phyloP scores from a whole-genome alignment of 2,888 invertebrate species.

The Lucinisca nassula region DNA sequence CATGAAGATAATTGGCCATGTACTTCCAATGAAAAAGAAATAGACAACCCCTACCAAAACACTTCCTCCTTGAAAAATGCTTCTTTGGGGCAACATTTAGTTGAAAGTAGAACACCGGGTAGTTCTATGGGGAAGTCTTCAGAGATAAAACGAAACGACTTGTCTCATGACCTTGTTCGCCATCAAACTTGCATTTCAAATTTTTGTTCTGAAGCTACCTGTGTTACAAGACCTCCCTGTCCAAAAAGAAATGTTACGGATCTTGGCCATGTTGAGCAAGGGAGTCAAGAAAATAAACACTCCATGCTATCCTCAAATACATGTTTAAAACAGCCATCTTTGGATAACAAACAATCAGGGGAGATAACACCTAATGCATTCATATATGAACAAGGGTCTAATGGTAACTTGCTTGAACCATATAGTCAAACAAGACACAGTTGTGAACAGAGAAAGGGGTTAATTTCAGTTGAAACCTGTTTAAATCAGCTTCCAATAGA shows the following conservation, averaged over 20 bases:
- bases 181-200: neutral
- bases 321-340: neutral
- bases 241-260: neutral
- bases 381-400: neutral
- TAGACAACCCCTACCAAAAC: neutral
- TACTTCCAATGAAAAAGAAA: neutral
- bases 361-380: neutral
- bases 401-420: neutral
- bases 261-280: neutral
- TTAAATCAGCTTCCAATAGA: neutral
- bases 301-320: neutral
- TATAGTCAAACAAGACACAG: neutral
- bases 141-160: neutral
- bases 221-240: neutral
- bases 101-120: neutral
- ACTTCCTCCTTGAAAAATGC: neutral
- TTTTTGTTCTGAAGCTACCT: neutral
- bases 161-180: neutral
- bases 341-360: neutral
- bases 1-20: neutral
- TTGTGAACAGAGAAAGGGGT: neutral
- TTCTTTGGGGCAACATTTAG: neutral
- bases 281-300: neutral
- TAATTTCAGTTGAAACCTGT: neutral
- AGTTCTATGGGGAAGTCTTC: neutral